These are phyloP conservation scores for Bettongia penicillata DNA, from an alignment of 2,113 vertebrate species.

Conservation along the genomic window DNA sequence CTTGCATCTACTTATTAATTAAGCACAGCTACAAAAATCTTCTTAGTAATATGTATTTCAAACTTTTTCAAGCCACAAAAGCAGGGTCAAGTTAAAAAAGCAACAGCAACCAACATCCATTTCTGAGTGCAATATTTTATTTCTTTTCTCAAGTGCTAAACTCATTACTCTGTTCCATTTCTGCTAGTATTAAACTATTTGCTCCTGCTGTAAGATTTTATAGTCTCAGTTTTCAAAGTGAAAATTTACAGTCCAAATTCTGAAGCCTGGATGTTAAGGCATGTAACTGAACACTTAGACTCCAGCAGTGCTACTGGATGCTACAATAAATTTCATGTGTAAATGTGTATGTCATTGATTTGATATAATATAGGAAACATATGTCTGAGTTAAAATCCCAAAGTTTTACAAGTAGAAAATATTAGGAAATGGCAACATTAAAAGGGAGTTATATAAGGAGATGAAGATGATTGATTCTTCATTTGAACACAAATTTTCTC, in stretches of 20 bases:
- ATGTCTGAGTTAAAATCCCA: slow-evolving; percentile 79
- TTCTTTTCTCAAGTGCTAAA: slow-evolving; percentile 24
- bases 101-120: not conserved
- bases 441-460: slow-evolving; percentile 76
- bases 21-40: not conserved
- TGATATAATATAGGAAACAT: slow-evolving; percentile 79
- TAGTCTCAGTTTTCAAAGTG: slow-evolving; percentile 63
- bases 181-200: slow-evolving; percentile 50
- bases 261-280: slow-evolving; percentile 66
- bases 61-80: not conserved
- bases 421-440: slow-evolving; percentile 74
- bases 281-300: slow-evolving; percentile 69
- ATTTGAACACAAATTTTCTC: slow-evolving; percentile 75
- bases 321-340: slow-evolving; percentile 77
- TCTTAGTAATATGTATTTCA: not conserved
- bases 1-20: not conserved
- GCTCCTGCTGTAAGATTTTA: slow-evolving; percentile 48
- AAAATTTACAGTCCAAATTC: slow-evolving; percentile 58
- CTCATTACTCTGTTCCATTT: slow-evolving; percentile 1
- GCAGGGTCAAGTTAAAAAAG: not conserved
- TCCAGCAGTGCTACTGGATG: slow-evolving; percentile 69
- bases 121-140: slow-evolving; percentile 20
- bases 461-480: slow-evolving; percentile 77
- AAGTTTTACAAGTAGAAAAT: slow-evolving; percentile 77
- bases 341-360: slow-evolving; percentile 78